phyloP scores from a whole-genome alignment of 1,140 invertebrate species.

The Papilio dardanus region DNA sequence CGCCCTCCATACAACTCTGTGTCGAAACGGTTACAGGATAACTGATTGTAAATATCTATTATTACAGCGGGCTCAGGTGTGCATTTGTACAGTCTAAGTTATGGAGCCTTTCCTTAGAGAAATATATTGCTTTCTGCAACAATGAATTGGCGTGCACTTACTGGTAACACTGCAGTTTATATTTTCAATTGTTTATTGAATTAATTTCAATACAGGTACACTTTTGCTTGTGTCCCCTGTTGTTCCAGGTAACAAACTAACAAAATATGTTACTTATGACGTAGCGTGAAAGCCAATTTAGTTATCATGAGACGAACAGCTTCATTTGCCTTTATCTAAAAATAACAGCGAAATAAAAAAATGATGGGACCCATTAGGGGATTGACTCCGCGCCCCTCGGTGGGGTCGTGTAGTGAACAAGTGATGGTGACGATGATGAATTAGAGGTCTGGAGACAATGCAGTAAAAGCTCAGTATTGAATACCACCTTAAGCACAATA shows the following conservation, averaged over 20 bases:
- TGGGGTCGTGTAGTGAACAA: too few species aligned
- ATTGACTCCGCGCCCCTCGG: too few species aligned
- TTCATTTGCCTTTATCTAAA: too few species aligned
- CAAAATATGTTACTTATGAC: too few species aligned
- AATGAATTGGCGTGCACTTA: constrained; percentile 2
- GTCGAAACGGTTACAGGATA: constrained; percentile 25
- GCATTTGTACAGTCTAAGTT: constrained; percentile 19
- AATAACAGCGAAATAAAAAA: too few species aligned
- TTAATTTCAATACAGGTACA: neutral
- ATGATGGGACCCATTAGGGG: too few species aligned
- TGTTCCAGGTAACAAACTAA: too few species aligned
- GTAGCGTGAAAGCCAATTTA: too few species aligned
- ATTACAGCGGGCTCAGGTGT: constrained; percentile 28
- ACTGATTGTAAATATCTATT: constrained; percentile 31
- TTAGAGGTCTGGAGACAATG: neutral
- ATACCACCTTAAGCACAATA: neutral
- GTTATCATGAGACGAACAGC: too few species aligned
- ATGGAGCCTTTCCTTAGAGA: constrained; percentile 3
- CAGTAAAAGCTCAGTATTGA: too few species aligned
- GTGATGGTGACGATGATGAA: too few species aligned
- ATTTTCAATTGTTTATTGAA: neutral
- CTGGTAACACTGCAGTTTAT: neutral
- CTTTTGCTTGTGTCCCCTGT: too few species aligned
- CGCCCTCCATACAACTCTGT: constrained; percentile 23
- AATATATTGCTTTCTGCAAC: constrained; percentile 23